Percentiles rank a stretch among this genome's conserved stretches.
These are phyloP conservation scores for Leptopilina boulardi DNA, from an alignment of 1,140 invertebrate genomes.

Conservation along the genomic window DNA sequence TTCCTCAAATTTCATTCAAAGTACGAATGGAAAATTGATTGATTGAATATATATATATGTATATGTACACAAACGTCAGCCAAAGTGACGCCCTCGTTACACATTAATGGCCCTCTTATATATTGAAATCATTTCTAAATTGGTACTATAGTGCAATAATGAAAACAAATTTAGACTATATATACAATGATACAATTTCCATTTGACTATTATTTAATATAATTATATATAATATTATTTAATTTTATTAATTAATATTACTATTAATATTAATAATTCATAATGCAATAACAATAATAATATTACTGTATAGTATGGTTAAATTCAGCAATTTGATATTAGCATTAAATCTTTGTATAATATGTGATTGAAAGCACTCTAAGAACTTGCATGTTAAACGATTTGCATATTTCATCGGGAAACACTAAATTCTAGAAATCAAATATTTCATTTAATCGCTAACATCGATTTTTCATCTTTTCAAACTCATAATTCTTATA, in stretches of 20 bases:
- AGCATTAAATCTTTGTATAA: slow-evolving; percentile 52
- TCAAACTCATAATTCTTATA: no score
- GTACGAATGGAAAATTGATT: slow-evolving; percentile 16
- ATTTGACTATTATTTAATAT: no score
- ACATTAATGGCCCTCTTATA: slow-evolving; percentile 1
- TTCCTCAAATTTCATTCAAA: neutral
- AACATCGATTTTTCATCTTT: no score
- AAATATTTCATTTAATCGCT: slow-evolving; percentile 26
- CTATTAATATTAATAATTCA: no score
- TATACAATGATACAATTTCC: neutral
- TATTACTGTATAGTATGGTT: slow-evolving; percentile 51
- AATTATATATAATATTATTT: no score
- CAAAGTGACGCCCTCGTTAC: slow-evolving; percentile 25
- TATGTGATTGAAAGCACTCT: slow-evolving; percentile 53
- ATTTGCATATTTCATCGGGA: slow-evolving; percentile 41
- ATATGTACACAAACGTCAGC: neutral
- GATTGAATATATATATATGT: slow-evolving; percentile 4
- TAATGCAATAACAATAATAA: no score
- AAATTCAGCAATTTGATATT: slow-evolving; percentile 55
- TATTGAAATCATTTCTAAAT: slow-evolving; percentile 17
- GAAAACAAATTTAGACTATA: neutral
- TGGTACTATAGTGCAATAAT: neutral
- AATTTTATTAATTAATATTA: no score
- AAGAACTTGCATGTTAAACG: slow-evolving; percentile 36
- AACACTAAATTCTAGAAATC: slow-evolving; percentile 25